A percentile compares a stretch with the other conserved stretches of the same genome.
These are phyloP conservation scores for Argopecten irradians DNA, from an alignment of 1,140 invertebrate genomes.

Conservation along the genomic window DNA sequence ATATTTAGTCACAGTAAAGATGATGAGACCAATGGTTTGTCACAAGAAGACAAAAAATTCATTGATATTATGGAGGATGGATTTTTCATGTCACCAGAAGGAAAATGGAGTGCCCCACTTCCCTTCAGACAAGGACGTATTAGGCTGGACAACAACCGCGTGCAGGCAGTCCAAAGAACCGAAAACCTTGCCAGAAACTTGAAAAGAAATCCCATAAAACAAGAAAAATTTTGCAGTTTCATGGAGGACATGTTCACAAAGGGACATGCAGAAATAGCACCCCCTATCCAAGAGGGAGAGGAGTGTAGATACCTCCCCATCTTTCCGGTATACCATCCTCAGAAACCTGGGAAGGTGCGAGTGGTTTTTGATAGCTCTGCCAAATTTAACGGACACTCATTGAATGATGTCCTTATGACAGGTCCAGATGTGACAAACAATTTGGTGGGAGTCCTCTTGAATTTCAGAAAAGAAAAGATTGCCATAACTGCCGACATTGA, in stretches of 20 bases:
- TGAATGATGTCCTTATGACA: constrained; percentile 26
- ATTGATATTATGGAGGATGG: no score
- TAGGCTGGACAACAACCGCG: no score
- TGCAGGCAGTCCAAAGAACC: no score
- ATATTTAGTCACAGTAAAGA: no score
- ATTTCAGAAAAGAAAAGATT: constrained; percentile 25
- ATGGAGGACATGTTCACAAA: background rate
- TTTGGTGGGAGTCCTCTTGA: constrained; percentile 4
- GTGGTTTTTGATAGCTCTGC: constrained; percentile 29
- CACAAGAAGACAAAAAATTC: no score
- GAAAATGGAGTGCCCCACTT: no score
- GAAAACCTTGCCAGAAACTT: no score
- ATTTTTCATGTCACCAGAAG: no score
- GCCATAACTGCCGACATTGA: constrained; percentile 1
- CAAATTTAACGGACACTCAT: background rate
- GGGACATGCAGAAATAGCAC: constrained; percentile 3
- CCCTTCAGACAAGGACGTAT: no score
- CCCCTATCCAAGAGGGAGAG: background rate
- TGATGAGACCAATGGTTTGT: no score
- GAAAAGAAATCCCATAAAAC: constrained; percentile 13
- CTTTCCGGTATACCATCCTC: constrained; percentile 21
- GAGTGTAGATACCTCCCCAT: constrained; percentile 27
- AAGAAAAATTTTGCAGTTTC: background rate
- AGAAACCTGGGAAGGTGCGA: background rate
- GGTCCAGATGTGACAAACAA: constrained; percentile 29